Conservation (phyloP, 2,797 vertebrate genomes). For the Schizothorax lantsangensis region DNA sequence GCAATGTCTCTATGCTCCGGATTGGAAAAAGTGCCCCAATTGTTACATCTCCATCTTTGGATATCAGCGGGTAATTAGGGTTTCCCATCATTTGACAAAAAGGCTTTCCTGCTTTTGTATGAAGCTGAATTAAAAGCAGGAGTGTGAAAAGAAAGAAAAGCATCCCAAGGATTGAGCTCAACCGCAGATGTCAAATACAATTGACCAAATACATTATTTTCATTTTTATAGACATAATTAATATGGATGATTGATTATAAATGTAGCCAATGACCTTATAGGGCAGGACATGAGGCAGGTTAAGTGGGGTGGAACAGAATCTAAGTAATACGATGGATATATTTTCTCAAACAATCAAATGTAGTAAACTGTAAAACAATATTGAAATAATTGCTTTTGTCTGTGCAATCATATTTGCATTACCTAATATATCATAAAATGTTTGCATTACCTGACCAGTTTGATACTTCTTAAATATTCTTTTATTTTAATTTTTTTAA, state of each 20-base stretch:
- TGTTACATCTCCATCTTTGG: conserved; percentile 72
- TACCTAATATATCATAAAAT: background rate
- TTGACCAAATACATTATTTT: background rate
- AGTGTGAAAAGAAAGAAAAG: conserved; percentile 14
- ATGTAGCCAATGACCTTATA: conserved; percentile 16
- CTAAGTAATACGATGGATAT: background rate
- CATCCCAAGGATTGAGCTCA: conserved; percentile 30
- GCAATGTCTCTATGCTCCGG: conserved; percentile 73
- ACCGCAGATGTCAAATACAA: background rate
- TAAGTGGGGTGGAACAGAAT: background rate
- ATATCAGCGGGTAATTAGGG: conserved; percentile 73
- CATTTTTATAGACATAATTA: conserved; percentile 30
- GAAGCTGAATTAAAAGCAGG: background rate
- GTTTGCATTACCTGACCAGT: background rate
- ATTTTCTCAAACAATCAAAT: background rate
- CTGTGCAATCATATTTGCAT: background rate
- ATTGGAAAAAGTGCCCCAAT: conserved; percentile 76
- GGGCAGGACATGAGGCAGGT: background rate
- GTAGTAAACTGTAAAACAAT: background rate
- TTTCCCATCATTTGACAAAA: conserved; percentile 52
- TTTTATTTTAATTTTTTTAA: background rate
- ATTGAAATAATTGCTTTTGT: background rate
- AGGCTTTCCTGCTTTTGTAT: conserved; percentile 45
- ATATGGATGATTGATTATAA: conserved; percentile 31
- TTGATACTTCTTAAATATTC: background rate